A percentile compares a stretch with the other conserved stretches of the same genome.
phyloP scores from a whole-genome alignment of 2,113 vertebrate species.

The Heteronetta atricapilla region DNA sequence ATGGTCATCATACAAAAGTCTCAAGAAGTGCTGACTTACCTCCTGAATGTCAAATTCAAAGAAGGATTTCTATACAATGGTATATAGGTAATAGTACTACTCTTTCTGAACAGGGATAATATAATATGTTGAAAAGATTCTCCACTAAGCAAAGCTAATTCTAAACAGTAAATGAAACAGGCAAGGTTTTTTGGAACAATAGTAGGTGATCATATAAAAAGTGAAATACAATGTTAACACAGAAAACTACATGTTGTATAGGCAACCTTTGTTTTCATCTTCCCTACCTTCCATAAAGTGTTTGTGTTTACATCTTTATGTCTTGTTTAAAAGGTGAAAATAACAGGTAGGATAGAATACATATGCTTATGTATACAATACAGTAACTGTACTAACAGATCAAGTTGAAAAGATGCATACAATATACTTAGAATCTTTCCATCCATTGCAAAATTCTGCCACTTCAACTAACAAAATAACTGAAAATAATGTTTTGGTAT shows the following conservation, averaged over 20 bases:
- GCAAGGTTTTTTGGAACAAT: background rate
- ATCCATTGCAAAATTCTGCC: background rate
- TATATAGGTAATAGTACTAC: background rate
- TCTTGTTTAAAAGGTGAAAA: background rate
- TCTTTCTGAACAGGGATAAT: background rate
- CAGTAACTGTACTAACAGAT: background rate
- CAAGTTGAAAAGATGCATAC: background rate
- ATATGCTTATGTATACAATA: background rate
- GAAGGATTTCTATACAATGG: background rate
- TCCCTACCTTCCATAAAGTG: background rate
- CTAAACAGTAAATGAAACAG: background rate
- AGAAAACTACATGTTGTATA: background rate
- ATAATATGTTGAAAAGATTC: background rate
- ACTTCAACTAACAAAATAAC: background rate
- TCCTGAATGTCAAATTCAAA: background rate
- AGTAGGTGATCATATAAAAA: background rate
- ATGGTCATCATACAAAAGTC: background rate
- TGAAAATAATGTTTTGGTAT: background rate
- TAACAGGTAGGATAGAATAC: background rate
- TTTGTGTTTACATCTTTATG: background rate
- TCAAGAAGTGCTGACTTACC: background rate
- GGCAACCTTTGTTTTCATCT: background rate
- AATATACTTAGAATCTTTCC: background rate
- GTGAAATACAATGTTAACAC: background rate
- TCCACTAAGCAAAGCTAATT: background rate